Evolutionary conservation across 2,888 invertebrate genomes (phyloP), one percentile per base, ranked within the genome.

Genomic region (Polyommatus icarus): DNA sequence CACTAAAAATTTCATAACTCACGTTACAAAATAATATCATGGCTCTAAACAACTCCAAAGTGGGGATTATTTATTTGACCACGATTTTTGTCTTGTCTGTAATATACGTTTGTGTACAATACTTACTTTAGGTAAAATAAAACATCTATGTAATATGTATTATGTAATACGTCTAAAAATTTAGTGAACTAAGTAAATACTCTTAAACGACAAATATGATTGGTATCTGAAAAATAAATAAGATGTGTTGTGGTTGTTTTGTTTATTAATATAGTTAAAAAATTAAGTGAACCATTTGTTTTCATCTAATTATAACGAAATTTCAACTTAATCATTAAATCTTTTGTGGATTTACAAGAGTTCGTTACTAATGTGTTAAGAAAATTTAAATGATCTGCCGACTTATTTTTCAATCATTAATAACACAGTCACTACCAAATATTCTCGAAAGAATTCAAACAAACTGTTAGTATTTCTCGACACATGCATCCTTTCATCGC

Each of bases 401-500:
- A 78, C 79, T 79, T 80, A 80, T 80, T 80, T 77, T 76, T 71
- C n/a, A 85, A 89, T 85, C 88, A 92, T 92, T 89, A 91, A 91
- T 93, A 91, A 92, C 84, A 80, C 12, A 92, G 92, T 91, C 91
- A 92, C 88, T 89, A 84, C 88, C 85, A 88, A 90, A 89, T 29
- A 91, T 92, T 91, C 46, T 46, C 87, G 91, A 89, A 88, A 87
- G 91, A 85, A 87, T 86, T 85, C 85, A 84, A 87, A 88, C 89
- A 91, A 84, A 82, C 83, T 84, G 85, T 87, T 86, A 87, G 86
- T 84, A 86, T 85, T 77, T 84, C 82, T 83, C 85, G 87, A 89
- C 91, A 91, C 91, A 92, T 86, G 89, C 81, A 85, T 86, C 90
- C 88, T 93, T 93, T 93, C 93, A 92, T 89, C 93, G 87, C 87